A percentile compares a stretch with the other conserved stretches of the same genome.
These are phyloP conservation scores for Silurus meridionalis DNA, from an alignment of 2,113 vertebrate genomes.

Conservation along the genomic window DNA sequence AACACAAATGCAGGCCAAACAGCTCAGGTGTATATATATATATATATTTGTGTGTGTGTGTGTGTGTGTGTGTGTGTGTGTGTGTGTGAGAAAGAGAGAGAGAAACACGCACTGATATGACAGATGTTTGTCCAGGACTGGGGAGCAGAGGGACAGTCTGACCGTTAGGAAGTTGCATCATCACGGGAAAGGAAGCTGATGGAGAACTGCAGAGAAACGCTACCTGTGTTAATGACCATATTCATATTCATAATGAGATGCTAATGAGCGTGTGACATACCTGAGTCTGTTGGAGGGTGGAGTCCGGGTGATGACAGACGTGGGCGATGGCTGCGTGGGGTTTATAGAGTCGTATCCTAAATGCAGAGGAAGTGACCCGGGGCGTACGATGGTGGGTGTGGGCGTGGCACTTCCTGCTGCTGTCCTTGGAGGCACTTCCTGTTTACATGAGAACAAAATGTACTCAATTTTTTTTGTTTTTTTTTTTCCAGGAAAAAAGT, in stretches of 20 bases:
- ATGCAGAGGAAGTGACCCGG: constrained; percentile 90
- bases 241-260: not conserved
- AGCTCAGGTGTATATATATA: no score
- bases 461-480: not conserved
- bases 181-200: constrained; percentile 81
- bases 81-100: not conserved
- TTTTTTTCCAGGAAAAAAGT: not conserved
- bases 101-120: constrained; percentile 85
- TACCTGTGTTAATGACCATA: not conserved
- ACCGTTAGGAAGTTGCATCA: constrained; percentile 95
- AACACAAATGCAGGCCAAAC: not conserved
- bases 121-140: constrained; percentile 89
- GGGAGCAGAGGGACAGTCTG: constrained; percentile 91
- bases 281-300: constrained; percentile 92
- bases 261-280: constrained; percentile 67
- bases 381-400: constrained; percentile 91
- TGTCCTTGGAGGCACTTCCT: constrained; percentile 79
- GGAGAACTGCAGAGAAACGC: constrained; percentile 78
- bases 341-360: constrained; percentile 86
- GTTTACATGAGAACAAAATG: constrained; percentile 33
- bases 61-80: not conserved
- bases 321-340: constrained; percentile 91
- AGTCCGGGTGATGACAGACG: constrained; percentile 94
- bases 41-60: not conserved
- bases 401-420: constrained; percentile 78